Percentiles rank a stretch among this genome's conserved stretches.
phyloP scores from a whole-genome alignment of 2,113 vertebrate species.

The Phylloscopus whistleri region DNA sequence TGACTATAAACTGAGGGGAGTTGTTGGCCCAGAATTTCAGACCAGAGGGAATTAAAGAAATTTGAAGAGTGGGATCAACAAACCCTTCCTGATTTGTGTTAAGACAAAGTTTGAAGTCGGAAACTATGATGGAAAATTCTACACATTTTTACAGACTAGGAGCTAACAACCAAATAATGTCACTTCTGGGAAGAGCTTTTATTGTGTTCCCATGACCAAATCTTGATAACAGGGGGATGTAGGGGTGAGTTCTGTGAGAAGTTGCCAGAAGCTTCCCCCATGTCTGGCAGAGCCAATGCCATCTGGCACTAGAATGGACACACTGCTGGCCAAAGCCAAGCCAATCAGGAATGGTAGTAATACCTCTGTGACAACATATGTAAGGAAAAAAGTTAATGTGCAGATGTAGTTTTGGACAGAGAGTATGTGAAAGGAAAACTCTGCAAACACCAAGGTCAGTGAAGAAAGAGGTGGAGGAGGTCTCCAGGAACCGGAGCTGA shows the following conservation, averaged over 20 bases:
- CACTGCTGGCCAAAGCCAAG: neutral
- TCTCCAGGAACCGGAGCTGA: fast-evolving
- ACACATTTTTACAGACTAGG: neutral
- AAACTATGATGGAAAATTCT: neutral
- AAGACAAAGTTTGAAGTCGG: neutral
- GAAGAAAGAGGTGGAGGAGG: fast-evolving
- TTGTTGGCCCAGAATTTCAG: neutral
- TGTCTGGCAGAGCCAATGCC: neutral
- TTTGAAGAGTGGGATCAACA: neutral
- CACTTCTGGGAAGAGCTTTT: neutral
- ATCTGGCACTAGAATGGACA: neutral
- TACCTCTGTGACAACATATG: neutral
- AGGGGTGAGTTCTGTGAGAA: neutral
- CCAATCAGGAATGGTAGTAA: neutral
- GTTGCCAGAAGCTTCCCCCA: neutral
- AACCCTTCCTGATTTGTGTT: neutral
- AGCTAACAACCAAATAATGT: neutral
- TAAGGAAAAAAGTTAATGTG: neutral
- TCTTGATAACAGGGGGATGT: neutral
- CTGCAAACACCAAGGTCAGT: too few relatives aligned
- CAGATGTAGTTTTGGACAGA: neutral
- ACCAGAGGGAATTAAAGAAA: neutral
- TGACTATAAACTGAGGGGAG: neutral
- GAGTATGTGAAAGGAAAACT: neutral
- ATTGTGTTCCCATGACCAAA: neutral